phyloP scores from a whole-genome alignment of 2,113 vertebrate genomes.

The Tympanuchus pallidicinctus region DNA sequence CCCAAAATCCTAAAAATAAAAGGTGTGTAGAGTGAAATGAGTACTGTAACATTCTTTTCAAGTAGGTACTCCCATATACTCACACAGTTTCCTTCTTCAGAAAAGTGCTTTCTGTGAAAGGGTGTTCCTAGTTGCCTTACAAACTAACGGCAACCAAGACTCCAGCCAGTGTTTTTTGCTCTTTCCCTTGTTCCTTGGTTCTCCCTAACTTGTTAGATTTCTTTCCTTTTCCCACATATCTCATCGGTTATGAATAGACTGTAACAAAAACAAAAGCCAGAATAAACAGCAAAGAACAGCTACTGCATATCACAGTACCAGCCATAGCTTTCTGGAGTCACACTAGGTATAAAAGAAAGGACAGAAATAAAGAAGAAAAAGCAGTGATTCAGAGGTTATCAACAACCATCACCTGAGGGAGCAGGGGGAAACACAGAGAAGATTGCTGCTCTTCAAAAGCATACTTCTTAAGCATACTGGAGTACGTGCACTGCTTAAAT shows the following conservation, averaged over 20 bases:
- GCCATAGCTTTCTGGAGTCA: neutral
- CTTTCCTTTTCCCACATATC: neutral
- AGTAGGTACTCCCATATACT: neutral
- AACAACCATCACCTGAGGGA: neutral
- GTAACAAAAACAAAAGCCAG: neutral
- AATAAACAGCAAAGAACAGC: neutral
- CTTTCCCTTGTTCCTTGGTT: neutral
- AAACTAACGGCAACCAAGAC: neutral
- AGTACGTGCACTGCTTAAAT: neutral
- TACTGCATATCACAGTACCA: neutral
- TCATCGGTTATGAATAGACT: fast-evolving
- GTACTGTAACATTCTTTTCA: neutral
- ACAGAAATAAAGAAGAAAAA: neutral
- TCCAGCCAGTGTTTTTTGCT: neutral
- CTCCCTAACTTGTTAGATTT: neutral
- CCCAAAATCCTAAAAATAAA: neutral
- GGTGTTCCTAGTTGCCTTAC: neutral
- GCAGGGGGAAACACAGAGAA: neutral
- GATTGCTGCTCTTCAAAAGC: neutral
- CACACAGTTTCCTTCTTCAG: neutral
- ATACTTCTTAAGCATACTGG: fast-evolving
- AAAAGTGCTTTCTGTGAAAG: neutral
- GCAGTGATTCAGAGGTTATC: neutral
- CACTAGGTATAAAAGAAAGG: neutral
- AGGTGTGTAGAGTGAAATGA: neutral